Conservation (phyloP, 2,113 vertebrate genomes). For the Indicator maculatus region DNA sequence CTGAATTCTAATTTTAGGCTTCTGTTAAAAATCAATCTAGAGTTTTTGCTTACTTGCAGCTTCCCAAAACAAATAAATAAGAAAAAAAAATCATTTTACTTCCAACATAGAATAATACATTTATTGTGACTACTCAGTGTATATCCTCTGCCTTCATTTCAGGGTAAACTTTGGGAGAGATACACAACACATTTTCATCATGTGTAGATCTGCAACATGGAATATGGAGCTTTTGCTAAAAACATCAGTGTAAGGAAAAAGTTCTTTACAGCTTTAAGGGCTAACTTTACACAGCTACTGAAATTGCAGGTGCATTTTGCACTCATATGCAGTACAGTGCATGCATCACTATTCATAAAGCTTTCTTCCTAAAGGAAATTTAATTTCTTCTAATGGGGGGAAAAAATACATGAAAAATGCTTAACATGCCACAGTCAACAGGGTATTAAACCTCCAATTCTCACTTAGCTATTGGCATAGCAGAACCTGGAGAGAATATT, state of each 20-base stretch:
- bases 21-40: not conserved
- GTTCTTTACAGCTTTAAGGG: not conserved
- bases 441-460: not conserved
- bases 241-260: not conserved
- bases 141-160: not conserved
- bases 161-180: not conserved
- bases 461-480: not conserved
- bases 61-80: constrained; percentile 27
- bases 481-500: not conserved
- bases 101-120: not conserved
- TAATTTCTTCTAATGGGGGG: not conserved
- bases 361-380: not conserved
- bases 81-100: constrained; percentile 13
- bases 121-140: not conserved
- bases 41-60: not conserved
- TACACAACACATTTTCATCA: not conserved
- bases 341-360: not conserved
- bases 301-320: not conserved
- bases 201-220: not conserved
- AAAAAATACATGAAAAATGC: not conserved
- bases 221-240: not conserved
- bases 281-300: not conserved
- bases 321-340: not conserved
- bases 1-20: not conserved
- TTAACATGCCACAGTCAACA: not conserved